A percentile compares a stretch with the other conserved stretches of the same genome.
Conservation (phyloP, 2,113 vertebrate species). For the Ascaphus truei region DNA sequence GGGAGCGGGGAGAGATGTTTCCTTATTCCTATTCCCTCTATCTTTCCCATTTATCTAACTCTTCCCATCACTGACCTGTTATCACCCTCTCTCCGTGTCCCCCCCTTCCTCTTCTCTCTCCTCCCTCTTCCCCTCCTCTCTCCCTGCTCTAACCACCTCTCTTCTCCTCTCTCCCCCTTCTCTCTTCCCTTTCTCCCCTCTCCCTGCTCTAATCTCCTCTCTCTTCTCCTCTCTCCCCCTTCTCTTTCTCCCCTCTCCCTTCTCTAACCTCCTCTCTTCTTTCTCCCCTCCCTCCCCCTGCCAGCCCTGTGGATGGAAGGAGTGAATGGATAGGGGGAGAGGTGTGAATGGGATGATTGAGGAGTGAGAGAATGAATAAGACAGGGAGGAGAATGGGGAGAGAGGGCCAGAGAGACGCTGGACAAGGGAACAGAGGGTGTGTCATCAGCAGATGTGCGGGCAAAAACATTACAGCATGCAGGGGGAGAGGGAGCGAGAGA, state of each 20-base stretch:
- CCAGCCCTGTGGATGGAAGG: background rate
- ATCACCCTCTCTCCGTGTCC: no score
- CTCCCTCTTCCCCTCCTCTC: no score
- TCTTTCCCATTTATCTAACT: no score
- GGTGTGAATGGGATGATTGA: slow-evolving; percentile 29
- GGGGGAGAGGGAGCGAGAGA: background rate
- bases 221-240: background rate
- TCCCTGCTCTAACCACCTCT: no score
- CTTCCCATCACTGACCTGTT: no score
- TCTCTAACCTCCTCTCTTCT: background rate
- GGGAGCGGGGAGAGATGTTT: no score
- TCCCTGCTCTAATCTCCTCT: background rate
- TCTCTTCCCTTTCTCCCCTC: no score
- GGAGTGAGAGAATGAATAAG: slow-evolving; percentile 12
- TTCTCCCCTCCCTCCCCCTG: background rate
- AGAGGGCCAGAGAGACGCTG: background rate
- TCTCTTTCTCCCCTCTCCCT: background rate
- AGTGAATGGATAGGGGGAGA: slow-evolving; percentile 12
- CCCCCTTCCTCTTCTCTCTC: no score
- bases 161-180: no score
- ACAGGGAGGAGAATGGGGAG: slow-evolving; percentile 1
- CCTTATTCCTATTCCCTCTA: no score
- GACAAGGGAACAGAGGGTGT: slow-evolving; percentile 5
- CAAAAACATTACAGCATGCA: slow-evolving; percentile 23
- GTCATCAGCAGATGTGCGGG: slow-evolving; percentile 28